Conservation (phyloP, 2,113 vertebrate species). For the Nothoprocta perdicaria region DNA sequence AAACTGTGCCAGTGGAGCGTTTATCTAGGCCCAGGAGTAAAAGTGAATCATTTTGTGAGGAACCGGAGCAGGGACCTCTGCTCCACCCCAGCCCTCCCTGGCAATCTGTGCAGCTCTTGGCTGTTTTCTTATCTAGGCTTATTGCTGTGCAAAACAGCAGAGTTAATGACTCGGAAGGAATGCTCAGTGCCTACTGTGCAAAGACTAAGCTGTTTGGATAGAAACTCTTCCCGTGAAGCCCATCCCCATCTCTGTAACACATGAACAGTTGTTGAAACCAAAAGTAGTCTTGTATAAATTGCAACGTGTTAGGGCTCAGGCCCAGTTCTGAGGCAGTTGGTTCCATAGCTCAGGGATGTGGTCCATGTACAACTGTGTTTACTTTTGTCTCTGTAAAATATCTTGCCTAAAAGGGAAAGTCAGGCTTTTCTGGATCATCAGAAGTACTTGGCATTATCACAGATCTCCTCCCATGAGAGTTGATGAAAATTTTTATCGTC, state of each 20-base stretch:
- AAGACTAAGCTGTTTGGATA: not conserved
- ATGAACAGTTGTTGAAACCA: not conserved
- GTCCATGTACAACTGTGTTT: not conserved
- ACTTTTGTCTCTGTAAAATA: not conserved
- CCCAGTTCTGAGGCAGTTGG: not conserved
- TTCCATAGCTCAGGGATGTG: not conserved
- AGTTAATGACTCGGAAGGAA: slow-evolving; percentile 5
- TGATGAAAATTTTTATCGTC: not conserved
- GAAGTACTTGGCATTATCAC: not conserved
- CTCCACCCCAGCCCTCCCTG: not conserved
- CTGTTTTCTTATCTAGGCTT: not conserved
- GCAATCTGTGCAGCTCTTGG: not conserved
- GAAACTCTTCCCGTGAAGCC: not conserved
- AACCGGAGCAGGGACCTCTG: not conserved
- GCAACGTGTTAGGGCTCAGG: not conserved
- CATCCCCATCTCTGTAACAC: not conserved
- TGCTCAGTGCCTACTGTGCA: not conserved
- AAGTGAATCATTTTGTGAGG: not conserved
- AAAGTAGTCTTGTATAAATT: not conserved
- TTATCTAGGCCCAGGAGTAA: not conserved
- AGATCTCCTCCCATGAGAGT: not conserved
- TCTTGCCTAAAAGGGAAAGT: not conserved
- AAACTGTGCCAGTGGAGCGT: rapidly evolving
- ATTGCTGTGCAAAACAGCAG: not conserved
- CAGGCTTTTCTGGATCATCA: not conserved